Evolutionary conservation across 2,888 invertebrate genomes (phyloP).

Genomic region (Meganola albula): DNA sequence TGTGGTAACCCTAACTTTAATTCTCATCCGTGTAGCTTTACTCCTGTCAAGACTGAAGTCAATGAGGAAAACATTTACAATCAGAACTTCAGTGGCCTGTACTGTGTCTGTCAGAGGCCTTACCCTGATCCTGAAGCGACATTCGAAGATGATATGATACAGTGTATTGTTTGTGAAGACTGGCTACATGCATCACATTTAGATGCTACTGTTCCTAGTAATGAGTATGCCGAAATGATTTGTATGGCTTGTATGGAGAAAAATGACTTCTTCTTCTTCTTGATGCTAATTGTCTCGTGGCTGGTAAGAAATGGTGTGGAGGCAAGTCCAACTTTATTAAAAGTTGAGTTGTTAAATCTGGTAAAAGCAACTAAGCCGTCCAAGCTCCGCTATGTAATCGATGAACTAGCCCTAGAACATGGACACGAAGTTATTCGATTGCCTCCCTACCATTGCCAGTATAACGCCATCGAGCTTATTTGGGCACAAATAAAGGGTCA

Average conservation of each 20-base stretch:
- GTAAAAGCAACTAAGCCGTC: too few relatives aligned
- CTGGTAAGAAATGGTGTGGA: too few relatives aligned
- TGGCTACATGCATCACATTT: conserved; percentile 95
- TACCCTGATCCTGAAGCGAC: conserved; percentile 95
- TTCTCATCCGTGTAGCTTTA: conserved; percentile 82
- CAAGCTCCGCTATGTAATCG: too few relatives aligned
- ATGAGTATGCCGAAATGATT: conserved; percentile 87
- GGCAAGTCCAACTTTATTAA: too few relatives aligned
- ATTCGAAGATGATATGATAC: conserved; percentile 94
- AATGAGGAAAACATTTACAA: conserved; percentile 90
- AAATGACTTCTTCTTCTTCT: conserved; percentile 86
- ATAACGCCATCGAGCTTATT: too few relatives aligned
- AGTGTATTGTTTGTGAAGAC: conserved; percentile 97
- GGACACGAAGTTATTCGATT: too few relatives aligned
- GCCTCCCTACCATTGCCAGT: too few relatives aligned
- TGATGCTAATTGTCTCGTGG: too few relatives aligned
- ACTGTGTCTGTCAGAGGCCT: conserved; percentile 93
- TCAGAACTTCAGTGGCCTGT: conserved; percentile 95
- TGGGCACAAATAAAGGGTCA: too few relatives aligned
- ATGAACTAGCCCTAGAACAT: too few relatives aligned
- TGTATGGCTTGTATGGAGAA: conserved; percentile 87
- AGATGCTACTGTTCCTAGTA: conserved; percentile 75
- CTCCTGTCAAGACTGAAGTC: conserved; percentile 76
- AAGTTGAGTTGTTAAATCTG: too few relatives aligned
- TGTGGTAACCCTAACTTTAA: conserved; percentile 91